Evolutionary conservation across 2,797 vertebrate genomes (phyloP), one percentile per base, ranked within the genome.

Genomic region (Scomberomorus guttatus): DNA sequence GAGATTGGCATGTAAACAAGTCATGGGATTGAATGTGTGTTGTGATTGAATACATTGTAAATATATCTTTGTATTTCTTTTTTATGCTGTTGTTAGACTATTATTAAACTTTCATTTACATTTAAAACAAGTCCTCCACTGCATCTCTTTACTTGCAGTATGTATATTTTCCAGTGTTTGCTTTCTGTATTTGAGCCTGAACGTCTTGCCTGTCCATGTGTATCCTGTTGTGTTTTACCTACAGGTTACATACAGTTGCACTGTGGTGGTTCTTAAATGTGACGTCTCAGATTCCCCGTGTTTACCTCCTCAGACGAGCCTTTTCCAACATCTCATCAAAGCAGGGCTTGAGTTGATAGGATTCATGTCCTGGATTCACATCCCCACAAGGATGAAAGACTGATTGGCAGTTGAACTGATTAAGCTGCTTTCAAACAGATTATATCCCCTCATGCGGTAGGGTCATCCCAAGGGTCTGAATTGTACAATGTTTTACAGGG

Each of bases 1-100:
- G 44, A 61, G 83, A 42, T 69, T 46, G 66, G 24, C 68, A 66
- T 73, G 75, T 81, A 85, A 86, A 86, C 87, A 85, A 81, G 65
- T 52, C 1, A 1, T 64, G 34, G 27, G 48, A 22, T 56, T 74
- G 72, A 66, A 62, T 61, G 74, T 69, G 72, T 83, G 79, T 77
- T 55, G 37, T 62, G 22, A 52, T 69, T 80, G 61, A 87, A 80
- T 72, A 83, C 50, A 34, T 65, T 94, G 91, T 93, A 94, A 89
- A 93, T 94, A 93, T 73, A 85, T 80, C 55, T 89, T 91, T 94
- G 87, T 88, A 90, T 82, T 87, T 86, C 57, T 77, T 89, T 91
- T 90, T 89, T 89, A 84, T 83, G 75, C 58, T 71, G 12, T 29
- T 74, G 48, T 81, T 83, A 79, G 13, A 70, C 84, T 80, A 62